phyloP scores from a whole-genome alignment of 2,113 vertebrate species.

The Coryphaenoides rupestris region DNA sequence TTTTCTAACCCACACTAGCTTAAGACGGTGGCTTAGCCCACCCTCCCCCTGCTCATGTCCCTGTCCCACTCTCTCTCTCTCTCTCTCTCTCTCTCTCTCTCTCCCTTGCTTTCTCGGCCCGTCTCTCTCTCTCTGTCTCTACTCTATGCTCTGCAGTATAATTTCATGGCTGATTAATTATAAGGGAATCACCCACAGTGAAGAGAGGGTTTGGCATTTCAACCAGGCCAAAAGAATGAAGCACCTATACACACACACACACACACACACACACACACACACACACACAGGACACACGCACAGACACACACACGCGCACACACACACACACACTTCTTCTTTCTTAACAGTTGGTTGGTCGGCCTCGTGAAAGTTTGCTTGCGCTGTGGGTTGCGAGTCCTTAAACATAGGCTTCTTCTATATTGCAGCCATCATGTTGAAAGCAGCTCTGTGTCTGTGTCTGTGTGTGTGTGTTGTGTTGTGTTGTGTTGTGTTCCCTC shows the following conservation, averaged over 20 bases:
- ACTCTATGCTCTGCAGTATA: conserved; percentile 50
- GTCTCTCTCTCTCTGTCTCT: background rate
- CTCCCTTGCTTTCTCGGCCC: background rate
- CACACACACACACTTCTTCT: background rate
- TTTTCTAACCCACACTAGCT: no score
- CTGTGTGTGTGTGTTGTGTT: background rate
- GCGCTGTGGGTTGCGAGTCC: no score
- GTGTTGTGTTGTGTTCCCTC: background rate
- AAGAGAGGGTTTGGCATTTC: conserved; percentile 62
- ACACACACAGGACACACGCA: conserved; percentile 6
- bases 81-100: background rate
- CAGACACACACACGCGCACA: background rate
- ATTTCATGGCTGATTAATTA: conserved; percentile 73
- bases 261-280: conserved; percentile 4
- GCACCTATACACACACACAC: conserved; percentile 29
- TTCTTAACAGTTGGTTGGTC: background rate
- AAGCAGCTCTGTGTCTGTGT: background rate
- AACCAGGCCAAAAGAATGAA: conserved; percentile 36
- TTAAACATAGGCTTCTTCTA: no score
- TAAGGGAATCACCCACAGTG: conserved; percentile 64
- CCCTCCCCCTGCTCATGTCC: background rate
- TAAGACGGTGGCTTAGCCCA: conserved; percentile 13
- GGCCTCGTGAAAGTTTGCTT: background rate
- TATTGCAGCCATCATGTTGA: no score
- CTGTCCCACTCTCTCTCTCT: conserved; percentile 9